Base-by-base conservation (phyloP, 1,140 invertebrate species). In the Homalodisca vitripennis region DNA sequence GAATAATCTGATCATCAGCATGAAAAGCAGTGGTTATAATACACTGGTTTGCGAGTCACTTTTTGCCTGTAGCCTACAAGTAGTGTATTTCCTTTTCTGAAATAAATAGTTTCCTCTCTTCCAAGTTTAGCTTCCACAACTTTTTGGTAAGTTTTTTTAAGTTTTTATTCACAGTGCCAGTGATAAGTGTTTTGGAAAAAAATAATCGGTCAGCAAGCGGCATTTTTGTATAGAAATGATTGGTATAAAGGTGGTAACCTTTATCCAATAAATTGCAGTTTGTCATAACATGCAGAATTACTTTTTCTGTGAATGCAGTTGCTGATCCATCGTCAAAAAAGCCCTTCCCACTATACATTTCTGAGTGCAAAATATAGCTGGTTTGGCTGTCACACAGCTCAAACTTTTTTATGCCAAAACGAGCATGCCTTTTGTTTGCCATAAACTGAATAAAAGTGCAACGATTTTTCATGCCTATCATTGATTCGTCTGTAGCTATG, bases 1-100 rank as follows among this genome's bases (percentile, higher is more conserved):
- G 29, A 17, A 65, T 34, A n/a, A 14, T 30, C 34, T 30, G 14
- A 32, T 65, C 30, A n/a, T 65, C 24, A 2, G 30, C 63, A 65
- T 65, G 63, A 22, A 27, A 65, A n/a, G n/a, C 63, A 3, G 64
- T 66, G 32, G 34, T 66, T n/a, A 67, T 67, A n/a, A 67, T 34
- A 30, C 31, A 66, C 27, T 1, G 63, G 63, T 66, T 66, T 66
- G 22, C 63, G 24, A 24, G 29, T 66, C 22, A 24, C 24, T 6
- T 66, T 41, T 66, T 66, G 22, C 27, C 27, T 32, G 31, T 32
- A 32, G 41, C 27, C 63, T 66, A 41, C 27, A 29, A 32, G 24
- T 14, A 66, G 41, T n/a, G 20, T 20, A 47, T 67, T n/a, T 24
- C 24, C 20, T 41, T 66, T 66, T 32, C 63, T 22, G 27, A 66